Evolutionary conservation across 2,797 vertebrate genomes (phyloP).

Genomic region (Mus spretus): DNA sequence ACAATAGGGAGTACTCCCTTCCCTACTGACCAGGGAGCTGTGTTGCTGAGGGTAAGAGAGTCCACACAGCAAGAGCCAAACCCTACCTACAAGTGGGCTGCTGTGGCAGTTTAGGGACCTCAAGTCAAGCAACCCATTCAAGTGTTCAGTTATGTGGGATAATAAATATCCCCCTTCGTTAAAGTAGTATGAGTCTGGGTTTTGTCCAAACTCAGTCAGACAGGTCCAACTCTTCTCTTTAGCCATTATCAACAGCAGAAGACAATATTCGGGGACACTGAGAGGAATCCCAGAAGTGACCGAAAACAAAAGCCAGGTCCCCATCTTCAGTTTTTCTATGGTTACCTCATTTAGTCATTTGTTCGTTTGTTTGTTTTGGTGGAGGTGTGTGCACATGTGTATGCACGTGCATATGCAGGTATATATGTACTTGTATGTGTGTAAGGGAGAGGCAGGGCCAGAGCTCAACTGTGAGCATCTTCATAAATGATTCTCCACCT

Average conservation of each 20-base stretch:
- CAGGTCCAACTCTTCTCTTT: not conserved
- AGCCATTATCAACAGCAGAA: not conserved
- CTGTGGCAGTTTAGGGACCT: too few species aligned
- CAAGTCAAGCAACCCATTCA: not conserved
- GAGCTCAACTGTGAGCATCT: not conserved
- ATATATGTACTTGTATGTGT: rapidly evolving
- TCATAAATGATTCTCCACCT: not conserved
- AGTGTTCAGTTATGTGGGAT: not conserved
- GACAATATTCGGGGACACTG: not conserved
- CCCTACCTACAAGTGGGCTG: not conserved
- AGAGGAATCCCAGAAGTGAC: not conserved
- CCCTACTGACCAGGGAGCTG: not conserved
- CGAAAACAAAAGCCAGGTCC: not conserved
- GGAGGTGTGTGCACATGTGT: too few species aligned
- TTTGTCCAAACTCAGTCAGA: not conserved
- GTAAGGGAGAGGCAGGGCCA: too few species aligned
- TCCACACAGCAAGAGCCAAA: not conserved
- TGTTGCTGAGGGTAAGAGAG: not conserved
- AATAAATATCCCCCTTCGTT: too few species aligned
- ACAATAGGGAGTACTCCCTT: not conserved
- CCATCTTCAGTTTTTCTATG: not conserved
- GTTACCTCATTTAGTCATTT: too few species aligned
- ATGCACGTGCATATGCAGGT: too few species aligned
- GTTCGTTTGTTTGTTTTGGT: not conserved
- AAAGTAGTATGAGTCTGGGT: not conserved